These are phyloP conservation scores for Harmothoe impar DNA, from an alignment of 2,888 invertebrate genomes.

Conservation along the genomic window DNA sequence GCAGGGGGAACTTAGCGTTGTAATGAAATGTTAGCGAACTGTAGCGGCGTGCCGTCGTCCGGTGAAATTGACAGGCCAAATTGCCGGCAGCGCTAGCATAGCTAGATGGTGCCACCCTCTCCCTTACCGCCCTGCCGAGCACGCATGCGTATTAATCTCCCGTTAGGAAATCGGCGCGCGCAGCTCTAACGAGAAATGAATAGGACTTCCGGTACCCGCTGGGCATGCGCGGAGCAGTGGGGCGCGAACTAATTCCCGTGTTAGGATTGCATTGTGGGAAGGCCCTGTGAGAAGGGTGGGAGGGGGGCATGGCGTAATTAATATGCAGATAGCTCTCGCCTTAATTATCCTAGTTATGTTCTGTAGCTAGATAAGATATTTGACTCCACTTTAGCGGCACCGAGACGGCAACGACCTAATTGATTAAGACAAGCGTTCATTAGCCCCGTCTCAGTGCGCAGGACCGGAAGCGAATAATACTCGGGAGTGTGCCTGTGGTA, in stretches of 20 bases:
- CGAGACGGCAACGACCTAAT: slow-evolving; percentile 57
- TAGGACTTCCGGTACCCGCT: slow-evolving; percentile 41
- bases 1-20: slow-evolving; percentile 24
- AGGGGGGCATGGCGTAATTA: slow-evolving; percentile 16
- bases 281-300: background rate
- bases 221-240: slow-evolving; percentile 4
- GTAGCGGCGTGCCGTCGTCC: slow-evolving; percentile 42
- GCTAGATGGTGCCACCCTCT: background rate
- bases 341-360: slow-evolving; percentile 51
- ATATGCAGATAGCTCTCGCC: slow-evolving; percentile 56
- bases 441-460: slow-evolving; percentile 52
- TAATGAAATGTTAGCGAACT: slow-evolving; percentile 53
- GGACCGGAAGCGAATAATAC: slow-evolving; percentile 51
- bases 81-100: background rate
- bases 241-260: slow-evolving; percentile 55
- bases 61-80: slow-evolving; percentile 20
- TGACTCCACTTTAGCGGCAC: slow-evolving; percentile 59
- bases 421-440: slow-evolving; percentile 60
- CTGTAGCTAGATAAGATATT: slow-evolving; percentile 45
- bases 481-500: background rate
- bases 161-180: slow-evolving; percentile 55
- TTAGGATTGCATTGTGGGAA: slow-evolving; percentile 33
- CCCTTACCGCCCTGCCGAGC: background rate
- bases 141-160: slow-evolving; percentile 57
- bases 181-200: slow-evolving; percentile 61